These are phyloP conservation scores for Epinephelus malabaricus DNA, from an alignment of 2,797 vertebrate species.

Conservation along the genomic window DNA sequence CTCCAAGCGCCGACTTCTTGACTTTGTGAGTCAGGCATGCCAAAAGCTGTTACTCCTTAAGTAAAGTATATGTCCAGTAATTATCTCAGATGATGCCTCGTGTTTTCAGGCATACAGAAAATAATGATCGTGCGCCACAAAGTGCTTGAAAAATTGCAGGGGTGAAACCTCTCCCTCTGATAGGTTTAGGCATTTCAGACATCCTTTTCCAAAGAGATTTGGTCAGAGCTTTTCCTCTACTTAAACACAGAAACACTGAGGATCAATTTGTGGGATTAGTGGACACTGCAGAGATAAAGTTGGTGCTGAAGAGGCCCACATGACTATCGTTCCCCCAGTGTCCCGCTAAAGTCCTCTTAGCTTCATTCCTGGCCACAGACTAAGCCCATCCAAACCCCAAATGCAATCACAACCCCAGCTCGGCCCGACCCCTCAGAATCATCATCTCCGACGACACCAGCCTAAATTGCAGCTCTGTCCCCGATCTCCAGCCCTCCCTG, in stretches of 20 bases:
- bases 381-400: constrained; percentile 75
- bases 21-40: constrained; percentile 74
- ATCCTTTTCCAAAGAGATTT: constrained; percentile 72
- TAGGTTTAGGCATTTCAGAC: constrained; percentile 78
- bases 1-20: constrained; percentile 58
- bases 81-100: constrained; percentile 72
- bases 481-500: constrained; percentile 71
- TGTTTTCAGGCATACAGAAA: constrained; percentile 74
- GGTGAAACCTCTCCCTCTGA: constrained; percentile 72
- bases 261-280: constrained; percentile 82
- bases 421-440: constrained; percentile 52
- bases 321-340: constrained; percentile 62
- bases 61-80: constrained; percentile 80
- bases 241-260: constrained; percentile 73
- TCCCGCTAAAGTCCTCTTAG: constrained; percentile 77
- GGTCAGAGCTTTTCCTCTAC: constrained; percentile 63
- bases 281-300: constrained; percentile 76
- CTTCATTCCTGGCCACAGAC: constrained; percentile 70
- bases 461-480: constrained; percentile 60
- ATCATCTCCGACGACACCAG: constrained; percentile 59
- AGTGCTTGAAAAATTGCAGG: constrained; percentile 61
- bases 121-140: constrained; percentile 72
- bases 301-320: constrained; percentile 74
- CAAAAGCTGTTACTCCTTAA: constrained; percentile 75
- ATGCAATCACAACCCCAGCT: constrained; percentile 72